These are phyloP conservation scores for Cathartes aura DNA, from an alignment of 2,113 vertebrate species.

Conservation along the genomic window DNA sequence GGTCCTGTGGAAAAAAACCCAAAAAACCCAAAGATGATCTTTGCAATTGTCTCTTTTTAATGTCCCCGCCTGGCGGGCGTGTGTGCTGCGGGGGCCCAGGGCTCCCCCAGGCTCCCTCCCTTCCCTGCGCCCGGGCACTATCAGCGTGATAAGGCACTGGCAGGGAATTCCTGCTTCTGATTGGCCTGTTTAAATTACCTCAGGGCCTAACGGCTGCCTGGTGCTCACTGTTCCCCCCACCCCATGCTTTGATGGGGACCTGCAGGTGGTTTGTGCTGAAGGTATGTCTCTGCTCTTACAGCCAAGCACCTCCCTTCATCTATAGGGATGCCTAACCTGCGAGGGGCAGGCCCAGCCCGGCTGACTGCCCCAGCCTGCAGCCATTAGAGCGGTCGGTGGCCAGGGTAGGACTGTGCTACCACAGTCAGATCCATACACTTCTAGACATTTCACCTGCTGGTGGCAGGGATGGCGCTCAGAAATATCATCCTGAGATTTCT, in stretches of 20 bases:
- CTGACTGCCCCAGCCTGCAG: accelerated
- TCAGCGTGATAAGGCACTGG: accelerated
- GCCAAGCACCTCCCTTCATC: neutral
- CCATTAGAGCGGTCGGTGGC: accelerated
- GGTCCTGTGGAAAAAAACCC: neutral
- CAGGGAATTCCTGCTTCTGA: neutral
- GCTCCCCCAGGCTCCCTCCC: accelerated
- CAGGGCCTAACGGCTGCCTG: neutral
- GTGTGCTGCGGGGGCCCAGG: no score
- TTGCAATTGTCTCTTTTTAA: neutral
- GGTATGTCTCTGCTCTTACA: accelerated
- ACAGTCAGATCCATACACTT: accelerated
- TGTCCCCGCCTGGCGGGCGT: accelerated
- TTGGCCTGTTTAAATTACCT: no score
- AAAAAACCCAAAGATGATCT: no score
- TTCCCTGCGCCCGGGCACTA: accelerated
- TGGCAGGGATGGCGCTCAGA: accelerated
- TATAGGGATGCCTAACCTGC: accelerated
- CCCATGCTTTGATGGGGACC: accelerated
- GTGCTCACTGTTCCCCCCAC: accelerated
- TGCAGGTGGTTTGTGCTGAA: no score
- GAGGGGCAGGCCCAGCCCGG: neutral
- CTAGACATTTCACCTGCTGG: no score
- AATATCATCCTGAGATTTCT: neutral
- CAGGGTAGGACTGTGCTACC: no score